Evolutionary conservation across 2,888 invertebrate genomes (phyloP).

Genomic region (Sepioteuthis lessoniana): DNA sequence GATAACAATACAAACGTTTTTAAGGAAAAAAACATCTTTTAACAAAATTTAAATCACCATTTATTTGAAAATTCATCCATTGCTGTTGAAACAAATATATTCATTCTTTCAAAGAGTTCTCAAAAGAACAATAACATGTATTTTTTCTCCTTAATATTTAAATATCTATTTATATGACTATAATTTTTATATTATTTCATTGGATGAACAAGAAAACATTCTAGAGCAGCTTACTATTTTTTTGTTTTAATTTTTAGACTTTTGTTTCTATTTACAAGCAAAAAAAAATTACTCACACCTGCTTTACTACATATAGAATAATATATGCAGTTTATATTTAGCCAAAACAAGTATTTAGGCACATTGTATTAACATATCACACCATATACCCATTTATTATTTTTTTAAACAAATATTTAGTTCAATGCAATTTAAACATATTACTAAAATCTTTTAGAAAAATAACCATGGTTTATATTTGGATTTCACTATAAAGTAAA

Average conservation of each 20-base stretch:
- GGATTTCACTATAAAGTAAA: not conserved
- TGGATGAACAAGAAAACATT: not conserved
- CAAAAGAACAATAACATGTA: not conserved
- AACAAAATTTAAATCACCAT: not conserved
- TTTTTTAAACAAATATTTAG: not conserved
- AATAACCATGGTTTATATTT: not conserved
- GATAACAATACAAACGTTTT: not conserved
- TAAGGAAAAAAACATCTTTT: not conserved
- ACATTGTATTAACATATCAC: conserved; percentile 3
- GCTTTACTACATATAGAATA: not conserved
- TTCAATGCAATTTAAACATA: not conserved
- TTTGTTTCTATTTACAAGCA: not conserved
- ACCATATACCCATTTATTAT: not conserved
- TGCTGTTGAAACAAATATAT: not conserved
- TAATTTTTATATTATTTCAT: not conserved
- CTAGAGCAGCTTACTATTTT: not conserved
- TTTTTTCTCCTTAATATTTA: not conserved
- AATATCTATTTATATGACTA: not conserved
- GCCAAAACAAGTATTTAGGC: not conserved
- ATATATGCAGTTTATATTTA: not conserved
- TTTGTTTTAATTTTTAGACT: not conserved
- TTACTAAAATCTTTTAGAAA: not conserved
- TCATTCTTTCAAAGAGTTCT: not conserved
- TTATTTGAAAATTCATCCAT: not conserved
- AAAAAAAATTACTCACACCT: not conserved